Percentiles rank a stretch among this genome's conserved stretches.
Evolutionary conservation across 92 coral and sea anemone genomes (phyloP).

Genomic region (Parazoanthus swiftii): DNA sequence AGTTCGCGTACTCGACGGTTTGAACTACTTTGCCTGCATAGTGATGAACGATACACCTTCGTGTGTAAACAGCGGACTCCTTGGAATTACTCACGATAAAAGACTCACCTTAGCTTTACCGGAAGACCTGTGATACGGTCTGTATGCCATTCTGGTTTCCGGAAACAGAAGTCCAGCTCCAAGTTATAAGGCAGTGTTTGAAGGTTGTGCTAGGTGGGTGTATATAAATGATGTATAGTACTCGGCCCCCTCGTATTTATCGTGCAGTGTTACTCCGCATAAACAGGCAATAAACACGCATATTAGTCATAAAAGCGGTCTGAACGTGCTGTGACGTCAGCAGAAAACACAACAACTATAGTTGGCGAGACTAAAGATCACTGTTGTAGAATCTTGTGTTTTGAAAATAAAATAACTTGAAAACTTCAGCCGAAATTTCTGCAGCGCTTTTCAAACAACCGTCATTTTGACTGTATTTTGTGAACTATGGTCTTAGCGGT

Average conservation of each 20-base stretch:
- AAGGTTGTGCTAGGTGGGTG: neutral
- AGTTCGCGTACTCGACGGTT: neutral
- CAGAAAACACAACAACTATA: neutral
- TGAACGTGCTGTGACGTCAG: constrained; percentile 4
- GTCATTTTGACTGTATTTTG: no score
- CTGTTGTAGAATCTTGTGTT: no score
- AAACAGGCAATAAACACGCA: constrained; percentile 16
- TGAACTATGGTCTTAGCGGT: neutral
- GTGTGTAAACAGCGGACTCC: neutral
- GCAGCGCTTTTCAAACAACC: no score
- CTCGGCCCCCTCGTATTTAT: neutral
- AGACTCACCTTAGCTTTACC: constrained; percentile 30
- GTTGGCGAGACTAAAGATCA: neutral
- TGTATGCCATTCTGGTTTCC: constrained; percentile 29
- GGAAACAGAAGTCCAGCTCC: neutral
- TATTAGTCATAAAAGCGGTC: neutral
- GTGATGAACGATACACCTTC: neutral
- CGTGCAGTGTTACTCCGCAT: neutral
- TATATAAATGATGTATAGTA: neutral
- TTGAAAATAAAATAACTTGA: no score
- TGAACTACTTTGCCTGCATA: neutral
- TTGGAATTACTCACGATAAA: neutral
- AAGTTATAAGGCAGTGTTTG: neutral
- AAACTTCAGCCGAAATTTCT: no score
- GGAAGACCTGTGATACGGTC: constrained; percentile 34